Conservation (phyloP, 1,140 invertebrate species). For the Drosophila lacertosa region DNA sequence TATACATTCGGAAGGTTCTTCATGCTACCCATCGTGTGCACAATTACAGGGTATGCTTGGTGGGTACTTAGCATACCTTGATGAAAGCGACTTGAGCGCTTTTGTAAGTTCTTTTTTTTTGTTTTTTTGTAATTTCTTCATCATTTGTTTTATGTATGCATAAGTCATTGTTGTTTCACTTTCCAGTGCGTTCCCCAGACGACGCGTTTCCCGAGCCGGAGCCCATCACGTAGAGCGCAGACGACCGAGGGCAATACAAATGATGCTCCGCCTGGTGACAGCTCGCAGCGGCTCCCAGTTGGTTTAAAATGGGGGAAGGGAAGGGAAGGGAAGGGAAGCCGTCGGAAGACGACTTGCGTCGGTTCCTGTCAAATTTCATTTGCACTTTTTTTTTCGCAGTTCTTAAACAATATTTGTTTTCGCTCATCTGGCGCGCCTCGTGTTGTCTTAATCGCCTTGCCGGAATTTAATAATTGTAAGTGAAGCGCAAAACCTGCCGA, state of each 20-base stretch:
- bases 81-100: no score
- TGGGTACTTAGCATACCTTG: no score
- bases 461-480: conserved; percentile 73
- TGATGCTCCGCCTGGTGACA: conserved; percentile 28
- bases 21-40: no score
- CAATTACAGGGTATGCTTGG: no score
- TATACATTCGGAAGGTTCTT: no score
- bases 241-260: conserved; percentile 26
- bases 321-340: no score
- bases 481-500: conserved; percentile 39
- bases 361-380: conserved; percentile 57
- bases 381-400: conserved; percentile 47
- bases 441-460: conserved; percentile 47
- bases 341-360: conserved; percentile 16
- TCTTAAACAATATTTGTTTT: conserved; percentile 39
- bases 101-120: background rate
- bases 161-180: conserved; percentile 4
- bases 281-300: conserved; percentile 28
- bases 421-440: background rate
- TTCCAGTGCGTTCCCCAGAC: conserved; percentile 10
- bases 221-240: conserved; percentile 30
- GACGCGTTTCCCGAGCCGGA: no score
- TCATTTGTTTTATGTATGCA: conserved; percentile 4
- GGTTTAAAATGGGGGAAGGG: no score
- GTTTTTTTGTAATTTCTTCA: conserved; percentile 1